These are phyloP conservation scores for Melanotus villosus DNA, from an alignment of 2,888 invertebrate genomes.

Conservation along the genomic window DNA sequence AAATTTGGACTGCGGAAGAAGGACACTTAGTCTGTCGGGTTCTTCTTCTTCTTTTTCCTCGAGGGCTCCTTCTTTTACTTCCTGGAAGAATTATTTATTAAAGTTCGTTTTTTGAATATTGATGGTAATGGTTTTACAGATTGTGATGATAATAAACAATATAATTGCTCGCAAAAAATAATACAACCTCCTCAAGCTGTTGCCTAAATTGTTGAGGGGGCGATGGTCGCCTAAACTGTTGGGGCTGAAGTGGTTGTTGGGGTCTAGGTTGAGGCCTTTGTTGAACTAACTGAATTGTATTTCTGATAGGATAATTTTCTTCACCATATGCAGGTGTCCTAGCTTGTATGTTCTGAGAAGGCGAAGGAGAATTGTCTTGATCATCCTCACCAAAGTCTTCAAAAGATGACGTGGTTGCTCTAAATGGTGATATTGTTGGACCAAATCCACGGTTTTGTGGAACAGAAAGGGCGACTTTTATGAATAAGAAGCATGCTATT, in stretches of 20 bases:
- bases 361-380: constrained; percentile 43
- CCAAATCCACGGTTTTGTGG: constrained; percentile 54
- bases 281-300: constrained; percentile 55
- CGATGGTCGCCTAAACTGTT: constrained; percentile 29
- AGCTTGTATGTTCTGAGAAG: constrained; percentile 52
- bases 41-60: constrained; percentile 85
- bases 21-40: constrained; percentile 84
- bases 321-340: constrained; percentile 53
- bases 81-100: constrained; percentile 62
- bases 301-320: constrained; percentile 53
- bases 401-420: constrained; percentile 45
- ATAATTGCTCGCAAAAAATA: too few species aligned
- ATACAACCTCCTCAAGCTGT: constrained; percentile 49
- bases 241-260: constrained; percentile 38
- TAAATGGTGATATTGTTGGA: constrained; percentile 50
- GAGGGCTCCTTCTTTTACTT: constrained; percentile 52
- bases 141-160: too few species aligned
- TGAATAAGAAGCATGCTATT: constrained; percentile 34
- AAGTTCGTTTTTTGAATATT: too few species aligned
- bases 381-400: constrained; percentile 47
- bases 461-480: constrained; percentile 25
- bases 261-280: constrained; percentile 51
- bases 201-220: constrained; percentile 48
- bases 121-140: too few species aligned
- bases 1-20: constrained; percentile 89